These are phyloP conservation scores for Chloropsis hardwickii DNA, from an alignment of 2,113 vertebrate genomes.

Conservation along the genomic window DNA sequence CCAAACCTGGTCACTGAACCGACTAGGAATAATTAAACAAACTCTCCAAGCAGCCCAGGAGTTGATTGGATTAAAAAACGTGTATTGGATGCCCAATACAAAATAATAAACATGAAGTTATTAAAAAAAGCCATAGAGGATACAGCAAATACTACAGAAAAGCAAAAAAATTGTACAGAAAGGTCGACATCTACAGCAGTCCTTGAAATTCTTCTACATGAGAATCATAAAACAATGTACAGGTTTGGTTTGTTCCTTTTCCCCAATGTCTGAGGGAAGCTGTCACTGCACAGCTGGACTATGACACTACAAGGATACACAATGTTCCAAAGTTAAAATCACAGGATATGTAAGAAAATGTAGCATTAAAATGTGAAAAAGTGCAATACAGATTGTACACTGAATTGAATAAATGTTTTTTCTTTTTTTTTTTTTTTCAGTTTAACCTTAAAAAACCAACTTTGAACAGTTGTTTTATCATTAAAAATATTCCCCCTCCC, in stretches of 20 bases:
- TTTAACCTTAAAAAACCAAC: conserved; percentile 72
- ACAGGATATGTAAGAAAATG: conserved; percentile 91
- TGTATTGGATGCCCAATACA: conserved; percentile 83
- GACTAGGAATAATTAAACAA: neutral
- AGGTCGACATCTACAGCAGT: conserved; percentile 80
- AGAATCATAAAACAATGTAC: conserved; percentile 71
- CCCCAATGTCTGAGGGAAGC: conserved; percentile 71
- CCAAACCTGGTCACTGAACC: neutral
- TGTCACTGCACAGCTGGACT: conserved; percentile 75
- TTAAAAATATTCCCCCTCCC: conserved; percentile 77
- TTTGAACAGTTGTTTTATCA: conserved; percentile 78
- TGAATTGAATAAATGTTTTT: conserved; percentile 75
- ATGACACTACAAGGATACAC: conserved; percentile 86
- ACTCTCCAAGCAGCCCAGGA: conserved; percentile 62
- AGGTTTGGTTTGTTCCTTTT: conserved; percentile 17
- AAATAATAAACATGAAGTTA: conserved; percentile 82
- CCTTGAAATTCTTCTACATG: conserved; percentile 73
- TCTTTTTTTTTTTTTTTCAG: conserved; percentile 58
- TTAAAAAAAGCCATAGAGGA: conserved; percentile 91
- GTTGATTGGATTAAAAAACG: conserved; percentile 80
- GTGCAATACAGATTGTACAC: conserved; percentile 92
- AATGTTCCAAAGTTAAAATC: conserved; percentile 84
- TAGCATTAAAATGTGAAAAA: conserved; percentile 89
- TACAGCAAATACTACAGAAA: conserved; percentile 91
- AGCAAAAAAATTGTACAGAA: conserved; percentile 92